Evolutionary conservation across 2,797 vertebrate genomes (phyloP), one percentile per base, ranked within the genome.

Genomic region (Podargus strigoides): DNA sequence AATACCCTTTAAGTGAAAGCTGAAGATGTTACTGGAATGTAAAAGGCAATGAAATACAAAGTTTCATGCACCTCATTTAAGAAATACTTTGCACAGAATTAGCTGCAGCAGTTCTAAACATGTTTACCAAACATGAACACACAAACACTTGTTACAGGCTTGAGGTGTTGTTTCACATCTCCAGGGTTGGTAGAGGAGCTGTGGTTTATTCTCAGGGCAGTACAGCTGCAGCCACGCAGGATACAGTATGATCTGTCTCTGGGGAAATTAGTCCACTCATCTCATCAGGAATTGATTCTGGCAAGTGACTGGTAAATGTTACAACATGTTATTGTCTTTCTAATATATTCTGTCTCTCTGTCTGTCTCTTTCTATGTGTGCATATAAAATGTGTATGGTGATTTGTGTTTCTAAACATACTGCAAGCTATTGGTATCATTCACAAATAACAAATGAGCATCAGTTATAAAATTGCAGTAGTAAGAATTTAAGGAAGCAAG

Each of bases 251-350:
- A 89, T 90, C 63, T 90, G 53, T 87, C 70, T 89, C 75, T 90
- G 64, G 90, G 81, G 93, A 95, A 90, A 96, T 94, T 58, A 94
- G 49, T 78, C 92, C 56, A 46, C 70, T 91, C 75, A 52, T 93
- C 91, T 86, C 36, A 92, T 96, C 75, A 95, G 68, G 84, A 93
- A 82, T 53, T 87, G 91, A 84, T 90, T 91, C 73, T 85, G 87
- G 81, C 80, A 87, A 94, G 85, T 0, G 2, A 87, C 75, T 78
- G 84, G 92, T 87, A 95, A 93, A 93, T 50, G 85, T 68, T 95
- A 85, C 0, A 1, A 80, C 56, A 68, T 89, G 37, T 93, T 93
- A 81, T 72, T 86, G n/a, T 91, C 85, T 88, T 90, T 67, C 59
- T 85, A 32, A 92, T 93, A 42, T 79, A 52, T 75, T 92, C 24